phyloP scores from a whole-genome alignment of 1,140 invertebrate species.

The Bombus huntii region DNA sequence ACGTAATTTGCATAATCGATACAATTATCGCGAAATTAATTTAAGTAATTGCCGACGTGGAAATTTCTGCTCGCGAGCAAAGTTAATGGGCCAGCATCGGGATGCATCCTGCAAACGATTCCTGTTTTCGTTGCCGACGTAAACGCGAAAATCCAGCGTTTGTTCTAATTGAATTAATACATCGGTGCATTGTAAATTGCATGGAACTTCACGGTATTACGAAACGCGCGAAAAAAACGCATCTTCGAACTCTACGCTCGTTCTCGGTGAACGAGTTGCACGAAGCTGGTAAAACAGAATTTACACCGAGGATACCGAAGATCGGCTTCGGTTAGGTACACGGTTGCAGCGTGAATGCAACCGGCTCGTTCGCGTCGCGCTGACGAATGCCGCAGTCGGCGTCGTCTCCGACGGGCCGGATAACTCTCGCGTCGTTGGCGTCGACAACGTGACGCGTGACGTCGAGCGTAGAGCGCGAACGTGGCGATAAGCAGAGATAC shows the following conservation, averaged over 20 bases:
- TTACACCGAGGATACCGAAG: no score
- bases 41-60: constrained; percentile 30
- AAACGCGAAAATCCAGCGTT: constrained; percentile 1
- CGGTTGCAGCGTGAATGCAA: not conserved
- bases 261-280: no score
- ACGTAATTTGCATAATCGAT: constrained; percentile 41
- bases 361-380: constrained; percentile 1
- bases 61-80: constrained; percentile 28
- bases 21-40: constrained; percentile 50
- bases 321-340: not conserved
- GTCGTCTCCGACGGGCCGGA: constrained; percentile 15
- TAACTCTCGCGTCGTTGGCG: not conserved
- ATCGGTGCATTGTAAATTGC: not conserved
- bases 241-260: no score
- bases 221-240: no score
- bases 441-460: constrained; percentile 62
- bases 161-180: constrained; percentile 42
- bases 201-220: no score
- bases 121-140: not conserved
- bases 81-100: constrained; percentile 9
- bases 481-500: constrained; percentile 82
- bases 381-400: constrained; percentile 12
- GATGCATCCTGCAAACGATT: not conserved
- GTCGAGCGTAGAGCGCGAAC: constrained; percentile 74
- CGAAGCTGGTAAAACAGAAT: no score